Conservation (phyloP, 2,113 vertebrate species). For the Albula glossodonta region DNA sequence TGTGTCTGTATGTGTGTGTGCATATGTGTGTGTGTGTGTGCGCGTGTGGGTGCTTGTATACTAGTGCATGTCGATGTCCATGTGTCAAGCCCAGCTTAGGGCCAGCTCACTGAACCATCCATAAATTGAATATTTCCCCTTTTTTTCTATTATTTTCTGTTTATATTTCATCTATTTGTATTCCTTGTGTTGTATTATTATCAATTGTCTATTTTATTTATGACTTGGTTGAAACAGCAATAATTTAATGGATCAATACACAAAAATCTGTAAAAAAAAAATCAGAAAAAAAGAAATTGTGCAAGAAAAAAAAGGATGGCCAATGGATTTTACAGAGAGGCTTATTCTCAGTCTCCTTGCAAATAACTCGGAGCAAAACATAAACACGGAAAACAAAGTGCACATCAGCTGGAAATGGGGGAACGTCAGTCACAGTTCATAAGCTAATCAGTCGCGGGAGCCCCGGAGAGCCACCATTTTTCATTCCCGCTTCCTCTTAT, state of each 20-base stretch:
- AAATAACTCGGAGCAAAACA: conserved; percentile 21
- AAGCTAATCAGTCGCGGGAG: conserved; percentile 50
- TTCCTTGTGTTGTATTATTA: too few relatives aligned
- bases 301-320: neutral
- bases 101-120: neutral
- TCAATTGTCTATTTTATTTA: too few relatives aligned
- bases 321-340: neutral
- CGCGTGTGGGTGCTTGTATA: neutral
- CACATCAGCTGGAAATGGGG: conserved; percentile 44
- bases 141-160: neutral
- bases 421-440: conserved; percentile 59
- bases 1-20: neutral
- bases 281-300: neutral
- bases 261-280: neutral
- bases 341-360: neutral
- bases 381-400: conserved; percentile 40
- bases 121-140: neutral
- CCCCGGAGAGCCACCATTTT: conserved; percentile 31
- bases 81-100: neutral
- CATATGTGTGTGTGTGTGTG: neutral
- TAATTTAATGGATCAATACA: too few relatives aligned
- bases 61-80: neutral
- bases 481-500: conserved; percentile 35
- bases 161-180: neutral
- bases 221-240: too few relatives aligned